Base-by-base conservation (phyloP, 2,797 vertebrate species). In the Melanotaenia nigrans region DNA sequence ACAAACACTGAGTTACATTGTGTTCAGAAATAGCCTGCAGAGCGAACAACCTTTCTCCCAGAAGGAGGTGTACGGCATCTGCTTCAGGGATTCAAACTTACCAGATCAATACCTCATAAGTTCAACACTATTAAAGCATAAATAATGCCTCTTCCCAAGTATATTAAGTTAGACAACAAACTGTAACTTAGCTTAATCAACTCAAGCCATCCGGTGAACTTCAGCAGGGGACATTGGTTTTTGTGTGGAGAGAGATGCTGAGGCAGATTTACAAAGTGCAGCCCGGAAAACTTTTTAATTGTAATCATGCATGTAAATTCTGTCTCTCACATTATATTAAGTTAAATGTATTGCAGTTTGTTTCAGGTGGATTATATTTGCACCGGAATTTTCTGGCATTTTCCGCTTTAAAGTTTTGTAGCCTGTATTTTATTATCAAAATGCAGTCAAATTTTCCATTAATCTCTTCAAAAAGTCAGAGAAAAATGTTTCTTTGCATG, bases 41-140 rank as follows among this genome's bases (percentile, higher is more conserved):
- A 20, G 22, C 25, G 24, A 62, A 18, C 16, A 60, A 24, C 25
- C 45, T 60, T 22, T 14, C 67, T 61, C 58, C 24, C 49, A 54
- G 58, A 20, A 54, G 57, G 42, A 60, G 25, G 45, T 30, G 47
- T 53, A 35, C 33, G 28, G 66, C 33, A 30, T 38, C 42, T 49
- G 32, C 22, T 40, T 61, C 53, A 53, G 6, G 14, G 18, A 60
- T 40, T 54, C 36, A 40, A 53, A 53, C 25, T 61, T 54, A 24
- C 24, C 33, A 40, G 36, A 61, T 69, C 67, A 61, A 69, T 69
- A 61, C 32, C 67, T 69, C 47, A 61, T 61, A 69, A 61, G 58
- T 40, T 36, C 54, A 69, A 69, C 47, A 30, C 61, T 61, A 45
- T 69, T 53, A 69, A 61, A 61, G 53, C 14, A 61, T 20, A 69